Evolutionary conservation across 2,888 invertebrate genomes (phyloP), one percentile per base, ranked within the genome.

Genomic region (Andricus quercusramuli): DNA sequence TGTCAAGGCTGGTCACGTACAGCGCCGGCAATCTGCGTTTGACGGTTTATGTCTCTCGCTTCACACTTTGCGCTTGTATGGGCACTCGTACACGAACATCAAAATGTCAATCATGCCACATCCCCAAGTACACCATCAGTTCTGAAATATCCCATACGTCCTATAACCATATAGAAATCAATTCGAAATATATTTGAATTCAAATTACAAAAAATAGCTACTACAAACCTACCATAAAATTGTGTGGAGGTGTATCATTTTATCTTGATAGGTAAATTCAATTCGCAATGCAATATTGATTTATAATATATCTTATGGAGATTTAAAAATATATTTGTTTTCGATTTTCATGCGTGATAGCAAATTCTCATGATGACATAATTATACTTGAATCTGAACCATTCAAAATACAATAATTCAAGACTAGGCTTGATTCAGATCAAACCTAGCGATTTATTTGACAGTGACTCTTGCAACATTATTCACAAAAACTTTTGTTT

Each of bases 1-100:
- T 83, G 79, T 79, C 85, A 82, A 88, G 85, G 87, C 88, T 86
- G 89, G 86, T 90, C 90, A 90, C 90, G 90, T 90, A 87, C 85
- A 79, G 80, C 76, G 82, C 83, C 74, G 83, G 85, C 87, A 87
- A 88, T 89, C 86, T 87, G 89, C 88, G 87, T 88, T 88, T 89
- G 89, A 89, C 87, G 87, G 86, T 89, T 89, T 87, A 88, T 87
- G 88, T 89, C 88, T 86, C 83, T 83, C 86, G 78, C 62, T 77
- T 77, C 62, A 22, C 64, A 83, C 86, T 86, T 86, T 87, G 86
- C 85, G 85, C 83, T 84, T 86, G 85, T 82, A 80, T 83, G 83
- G 83, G 84, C 79, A 74, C 84, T 87, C 82, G 66, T 79, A 80
- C 81, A 70, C 56, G 79, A 81, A 80, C 82, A 37, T 77, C 65